A percentile compares a stretch with the other conserved stretches of the same genome.
Evolutionary conservation across 2,113 vertebrate genomes (phyloP).

Genomic region (Notothenia coriiceps): DNA sequence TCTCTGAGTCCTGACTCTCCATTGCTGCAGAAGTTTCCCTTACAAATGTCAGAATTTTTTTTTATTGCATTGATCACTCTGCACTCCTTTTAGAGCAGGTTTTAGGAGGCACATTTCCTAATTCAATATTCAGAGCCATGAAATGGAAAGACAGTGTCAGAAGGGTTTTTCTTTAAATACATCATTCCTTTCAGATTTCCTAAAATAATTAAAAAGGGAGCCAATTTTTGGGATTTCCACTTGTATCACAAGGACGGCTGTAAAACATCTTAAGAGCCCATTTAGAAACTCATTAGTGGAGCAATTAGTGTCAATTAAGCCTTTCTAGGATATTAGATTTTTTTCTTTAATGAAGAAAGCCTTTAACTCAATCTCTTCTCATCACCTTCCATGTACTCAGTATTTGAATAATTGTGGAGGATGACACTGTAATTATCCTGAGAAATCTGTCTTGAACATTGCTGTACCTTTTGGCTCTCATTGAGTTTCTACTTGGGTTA

Average conservation of each 20-base stretch:
- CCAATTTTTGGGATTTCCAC: background rate
- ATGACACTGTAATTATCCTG: slow-evolving; percentile 1
- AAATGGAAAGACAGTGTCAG: background rate
- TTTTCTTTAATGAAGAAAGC: slow-evolving; percentile 1
- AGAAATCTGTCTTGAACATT: background rate
- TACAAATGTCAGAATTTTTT: background rate
- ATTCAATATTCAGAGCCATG: slow-evolving; percentile 13
- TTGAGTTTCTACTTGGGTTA: background rate
- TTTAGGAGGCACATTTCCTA: background rate
- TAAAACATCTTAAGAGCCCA: background rate
- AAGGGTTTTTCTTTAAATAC: slow-evolving; percentile 17
- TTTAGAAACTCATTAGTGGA: background rate
- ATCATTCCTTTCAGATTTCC: slow-evolving; percentile 11
- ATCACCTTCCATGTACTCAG: background rate
- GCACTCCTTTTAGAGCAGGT: background rate
- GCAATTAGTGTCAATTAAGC: slow-evolving; percentile 17
- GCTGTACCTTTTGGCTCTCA: background rate
- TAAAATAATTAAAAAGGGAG: slow-evolving; percentile 9
- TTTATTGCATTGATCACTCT: background rate
- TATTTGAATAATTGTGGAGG: background rate
- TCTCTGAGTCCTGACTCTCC: too few species aligned
- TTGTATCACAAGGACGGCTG: background rate
- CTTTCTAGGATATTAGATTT: background rate
- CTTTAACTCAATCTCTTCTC: background rate
- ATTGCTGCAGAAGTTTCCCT: too few species aligned